A percentile compares a stretch with the other conserved stretches of the same genome.
phyloP scores from a whole-genome alignment of 2,888 invertebrate genomes.

The Bibio marci region DNA sequence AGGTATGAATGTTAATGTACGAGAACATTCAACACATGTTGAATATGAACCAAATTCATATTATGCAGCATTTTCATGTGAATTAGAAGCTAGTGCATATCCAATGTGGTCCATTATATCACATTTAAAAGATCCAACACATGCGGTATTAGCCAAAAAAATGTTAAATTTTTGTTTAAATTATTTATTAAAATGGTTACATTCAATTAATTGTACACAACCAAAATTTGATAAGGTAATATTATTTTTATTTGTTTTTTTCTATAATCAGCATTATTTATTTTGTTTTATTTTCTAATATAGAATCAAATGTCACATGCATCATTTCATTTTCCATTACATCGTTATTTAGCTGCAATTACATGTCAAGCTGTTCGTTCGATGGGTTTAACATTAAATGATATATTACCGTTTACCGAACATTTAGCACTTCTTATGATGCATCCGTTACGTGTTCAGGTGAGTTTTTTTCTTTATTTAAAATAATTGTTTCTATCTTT shows the following conservation, averaged over 20 bases:
- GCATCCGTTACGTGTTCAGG: constrained; percentile 87
- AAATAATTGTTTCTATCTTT: too few relatives aligned
- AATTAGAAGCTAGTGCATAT: constrained; percentile 90
- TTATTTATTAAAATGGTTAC: constrained; percentile 76
- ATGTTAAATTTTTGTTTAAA: constrained; percentile 60
- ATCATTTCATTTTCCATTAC: constrained; percentile 92
- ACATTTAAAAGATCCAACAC: constrained; percentile 59
- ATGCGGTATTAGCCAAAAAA: constrained; percentile 56
- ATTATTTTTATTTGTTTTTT: constrained; percentile 1
- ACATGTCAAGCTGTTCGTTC: constrained; percentile 68
- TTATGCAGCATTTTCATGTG: constrained; percentile 94
- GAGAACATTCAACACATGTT: constrained; percentile 79
- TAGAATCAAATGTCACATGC: constrained; percentile 37
- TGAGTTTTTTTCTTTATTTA: constrained; percentile 35
- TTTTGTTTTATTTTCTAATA: constrained; percentile 7
- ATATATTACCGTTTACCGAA: constrained; percentile 64
- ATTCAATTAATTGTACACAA: constrained; percentile 57
- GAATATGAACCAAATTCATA: constrained; percentile 96
- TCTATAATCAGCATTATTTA: neutral
- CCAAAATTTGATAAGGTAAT: constrained; percentile 42
- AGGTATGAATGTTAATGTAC: constrained; percentile 93
- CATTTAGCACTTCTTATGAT: constrained; percentile 68
- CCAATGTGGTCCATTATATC: constrained; percentile 95
- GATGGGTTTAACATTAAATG: constrained; percentile 58
- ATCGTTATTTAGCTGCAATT: constrained; percentile 82